These are phyloP conservation scores for Dastarcus helophoroides DNA, from an alignment of 2,888 invertebrate genomes.

Conservation along the genomic window DNA sequence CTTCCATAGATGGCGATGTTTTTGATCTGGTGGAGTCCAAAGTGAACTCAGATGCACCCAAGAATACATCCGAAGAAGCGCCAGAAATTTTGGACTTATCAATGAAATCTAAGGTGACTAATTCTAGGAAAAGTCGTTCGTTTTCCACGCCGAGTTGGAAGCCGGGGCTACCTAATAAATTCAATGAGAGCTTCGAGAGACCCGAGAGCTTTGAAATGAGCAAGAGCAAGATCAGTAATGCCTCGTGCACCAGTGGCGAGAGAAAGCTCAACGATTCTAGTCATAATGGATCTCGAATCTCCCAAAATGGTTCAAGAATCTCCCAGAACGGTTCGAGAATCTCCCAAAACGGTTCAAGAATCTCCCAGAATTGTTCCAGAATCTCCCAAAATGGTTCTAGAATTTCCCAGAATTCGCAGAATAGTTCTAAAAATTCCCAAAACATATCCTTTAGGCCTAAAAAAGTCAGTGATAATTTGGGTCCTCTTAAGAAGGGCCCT, in stretches of 20 bases:
- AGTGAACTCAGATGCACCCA: not conserved
- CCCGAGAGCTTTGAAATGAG: no score
- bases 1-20: not conserved
- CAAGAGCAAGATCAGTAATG: slow-evolving; percentile 1
- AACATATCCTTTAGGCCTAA: not conserved
- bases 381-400: no score
- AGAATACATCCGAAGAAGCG: not conserved
- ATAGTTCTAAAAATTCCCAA: no score
- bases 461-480: not conserved
- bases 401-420: no score
- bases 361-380: no score
- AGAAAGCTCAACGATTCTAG: not conserved
- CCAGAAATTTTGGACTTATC: not conserved
- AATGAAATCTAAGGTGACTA: not conserved
- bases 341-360: no score
- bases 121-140: not conserved
- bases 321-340: no score
- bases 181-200: not conserved
- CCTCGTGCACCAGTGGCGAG: not conserved
- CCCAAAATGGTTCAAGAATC: no score
- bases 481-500: slow-evolving; percentile 1
- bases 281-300: slow-evolving; percentile 1
- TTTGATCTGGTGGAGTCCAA: not conserved
- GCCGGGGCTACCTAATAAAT: not conserved
- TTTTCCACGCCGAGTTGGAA: not conserved